Evolutionary conservation across 2,113 vertebrate genomes (phyloP), one percentile per base, ranked within the genome.

Genomic region (Tenebrosternarchus preto): DNA sequence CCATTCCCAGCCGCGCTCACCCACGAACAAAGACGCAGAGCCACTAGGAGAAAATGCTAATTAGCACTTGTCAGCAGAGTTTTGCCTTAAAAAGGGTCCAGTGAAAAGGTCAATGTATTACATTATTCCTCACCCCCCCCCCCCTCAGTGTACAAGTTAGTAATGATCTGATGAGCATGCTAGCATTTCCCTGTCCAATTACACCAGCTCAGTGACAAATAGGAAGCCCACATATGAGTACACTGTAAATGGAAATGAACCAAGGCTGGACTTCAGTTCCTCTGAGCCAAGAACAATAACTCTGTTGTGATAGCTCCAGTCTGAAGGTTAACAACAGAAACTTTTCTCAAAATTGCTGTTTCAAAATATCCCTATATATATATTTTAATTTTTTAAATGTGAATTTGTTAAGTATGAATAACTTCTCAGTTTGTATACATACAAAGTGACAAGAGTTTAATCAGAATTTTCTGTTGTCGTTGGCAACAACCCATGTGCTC

Each of bases 11-110:
- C 11, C 43, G 2, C 12, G 43, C 43, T 50, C 43, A 9, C 43
- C 43, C 43, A 50, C 12, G 7, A 24, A 25, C 27, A 76, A 86
- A 89, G 89, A 90, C 89, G 86, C 60, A 74, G 82, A 84, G 88
- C 88, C 89, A 88, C 88, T 84, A 80, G 84, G 88, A 86, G 89
- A 87, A 88, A 85, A 90, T 91, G 88, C 91, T 93, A 92, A 92
- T 93, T 91, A 92, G 88, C 76, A 77, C 82, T 87, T 88, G 90
- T 88, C 89, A 90, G 90, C 84, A 77, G 67, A 87, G 84, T 64
- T 70, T 61, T 83, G 84, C 85, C 78, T 88, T 89, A 84, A 86
- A 88, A 91, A 86, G 83, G 87, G 91, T 87, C 89, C 85, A 80
- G 68, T 36, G 78, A 86, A 87, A 91, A 91, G 90, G 90, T 92